These are phyloP conservation scores for Pseudopleuronectes americanus DNA, from an alignment of 2,797 vertebrate species.

Conservation along the genomic window DNA sequence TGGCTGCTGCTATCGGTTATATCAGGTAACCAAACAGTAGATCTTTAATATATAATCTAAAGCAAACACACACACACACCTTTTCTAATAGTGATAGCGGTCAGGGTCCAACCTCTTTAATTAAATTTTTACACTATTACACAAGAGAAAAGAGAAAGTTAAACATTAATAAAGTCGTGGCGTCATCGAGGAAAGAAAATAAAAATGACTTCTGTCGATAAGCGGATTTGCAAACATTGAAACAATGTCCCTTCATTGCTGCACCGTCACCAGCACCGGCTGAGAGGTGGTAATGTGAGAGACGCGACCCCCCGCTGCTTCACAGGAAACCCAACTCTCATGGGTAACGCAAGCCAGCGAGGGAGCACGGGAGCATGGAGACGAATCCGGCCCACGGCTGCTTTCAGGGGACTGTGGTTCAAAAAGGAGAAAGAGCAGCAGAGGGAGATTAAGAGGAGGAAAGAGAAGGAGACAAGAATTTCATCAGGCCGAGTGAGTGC, in stretches of 20 bases:
- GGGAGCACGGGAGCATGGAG: conserved; percentile 37
- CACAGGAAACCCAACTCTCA: conserved; percentile 69
- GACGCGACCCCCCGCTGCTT: conserved; percentile 48
- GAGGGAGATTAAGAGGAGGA: conserved; percentile 3
- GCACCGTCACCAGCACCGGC: conserved; percentile 6
- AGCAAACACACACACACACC: conserved; percentile 39
- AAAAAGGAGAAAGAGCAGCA: neutral
- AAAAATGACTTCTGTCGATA: neutral
- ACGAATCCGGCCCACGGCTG: conserved; percentile 32
- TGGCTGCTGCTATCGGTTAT: neutral
- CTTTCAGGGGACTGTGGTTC: conserved; percentile 37
- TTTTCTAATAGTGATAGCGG: neutral
- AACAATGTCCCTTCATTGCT: neutral
- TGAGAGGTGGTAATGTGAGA: conserved; percentile 72
- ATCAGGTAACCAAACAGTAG: conserved; percentile 20
- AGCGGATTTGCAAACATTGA: neutral
- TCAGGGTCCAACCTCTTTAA: conserved; percentile 3
- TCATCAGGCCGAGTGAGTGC: neutral
- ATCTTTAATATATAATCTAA: conserved; percentile 39
- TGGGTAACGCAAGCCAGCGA: conserved; percentile 62
- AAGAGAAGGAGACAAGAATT: conserved; percentile 9
- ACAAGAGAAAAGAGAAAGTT: neutral
- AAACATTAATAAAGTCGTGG: neutral
- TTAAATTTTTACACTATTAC: neutral
- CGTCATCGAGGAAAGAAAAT: neutral